Base-by-base conservation (phyloP, 2,113 vertebrate genomes). In the Pterocles gutturalis region DNA sequence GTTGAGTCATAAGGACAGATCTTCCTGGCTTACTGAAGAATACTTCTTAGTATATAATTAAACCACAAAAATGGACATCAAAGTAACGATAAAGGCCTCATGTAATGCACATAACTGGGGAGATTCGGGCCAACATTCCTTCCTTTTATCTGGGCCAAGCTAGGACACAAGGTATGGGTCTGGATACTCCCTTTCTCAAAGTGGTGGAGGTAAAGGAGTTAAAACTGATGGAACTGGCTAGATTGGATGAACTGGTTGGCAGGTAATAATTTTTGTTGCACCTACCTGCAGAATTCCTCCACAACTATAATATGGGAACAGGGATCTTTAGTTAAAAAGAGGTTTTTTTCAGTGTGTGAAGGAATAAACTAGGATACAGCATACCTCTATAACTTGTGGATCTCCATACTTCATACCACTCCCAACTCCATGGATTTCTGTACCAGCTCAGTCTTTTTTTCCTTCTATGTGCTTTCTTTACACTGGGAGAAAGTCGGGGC, bases 21-120 rank as follows among this genome's bases (percentile, higher is more conserved):
- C 96, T 86, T 93, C 65, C 55, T 87, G 72, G 71, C 76, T 96
- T 93, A 94, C 88, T 58, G 81, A 89, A 66, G 92, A 95, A 92
- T 86, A 83, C 17, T 81, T 96, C 67, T 91, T 66, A 64, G 38
- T 84, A 16, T 83, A 55, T 95, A 94, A 94, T 96, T 95, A 95
- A 95, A 89, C 83, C 90, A 81, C 95, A 93, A 96, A 96, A 96
- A 57, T 51, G 93, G 48, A 71, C 90, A 92, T 96, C 92, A 95
- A 96, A 96, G 85, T 87, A 89, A 89, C 0, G 85, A 96, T 95
- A 95, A 95, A 90, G 60, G 49, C 64, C 85, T 94, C 86, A 85
- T 88, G 90, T 83, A 86, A 80, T 38, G 54, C 64, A 62, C 13
- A 8, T 54, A 90, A 92, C 85, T 31, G 5, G 55, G 85, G 60